Evolutionary conservation across 2,888 invertebrate species (phyloP), one percentile per base, ranked within the genome.

Genomic region (Anagyrus pseudococci): DNA sequence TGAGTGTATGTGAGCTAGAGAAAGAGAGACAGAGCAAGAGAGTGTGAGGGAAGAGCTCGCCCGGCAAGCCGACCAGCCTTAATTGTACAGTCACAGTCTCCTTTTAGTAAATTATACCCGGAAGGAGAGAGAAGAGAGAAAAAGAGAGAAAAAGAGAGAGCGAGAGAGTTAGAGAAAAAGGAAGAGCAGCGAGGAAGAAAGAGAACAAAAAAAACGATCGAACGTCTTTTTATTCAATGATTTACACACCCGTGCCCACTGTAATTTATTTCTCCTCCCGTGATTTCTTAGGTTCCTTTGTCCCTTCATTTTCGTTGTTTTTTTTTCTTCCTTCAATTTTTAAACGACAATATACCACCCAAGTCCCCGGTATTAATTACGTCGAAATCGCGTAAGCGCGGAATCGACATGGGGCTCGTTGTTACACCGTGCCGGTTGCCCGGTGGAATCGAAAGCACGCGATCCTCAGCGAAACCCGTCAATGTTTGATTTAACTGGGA

Each of bases 11-110:
- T n/a, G n/a, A n/a, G n/a, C n/a, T n/a, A 49, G 47, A 13, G 57
- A 41, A 26, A 20, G 15, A 40, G 33, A 17, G 20, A 54, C 20
- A 17, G 25, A 26, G 29, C 40, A n/a, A 41, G 33, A 7, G 7
- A 8, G 8, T 37, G 37, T 37, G 15, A 37, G n/a, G n/a, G n/a
- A n/a, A n/a, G n/a, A n/a, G 37, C 37, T 37, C 43, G n/a, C 19
- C 23, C 19, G 10, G 29, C 4, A 10, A 29, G 29, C 10, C 37
- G 44, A 44, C 43, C 46, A 68, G 63, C 61, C 60, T 61, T 52
- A 68, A 50, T 64, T 68, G 68, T 68, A 68, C 68, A 68, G 68
- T 68, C 50, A 58, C 55, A 53, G 47, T 62, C 44, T 61, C 54
- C 60, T 59, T 53, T 54, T 59, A 64, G 59, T 50, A 58, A 64